Percentiles rank a stretch among this genome's conserved stretches.
Evolutionary conservation across 2,797 vertebrate species (phyloP).

Genomic region (Cynodonichthys magdalenae): DNA sequence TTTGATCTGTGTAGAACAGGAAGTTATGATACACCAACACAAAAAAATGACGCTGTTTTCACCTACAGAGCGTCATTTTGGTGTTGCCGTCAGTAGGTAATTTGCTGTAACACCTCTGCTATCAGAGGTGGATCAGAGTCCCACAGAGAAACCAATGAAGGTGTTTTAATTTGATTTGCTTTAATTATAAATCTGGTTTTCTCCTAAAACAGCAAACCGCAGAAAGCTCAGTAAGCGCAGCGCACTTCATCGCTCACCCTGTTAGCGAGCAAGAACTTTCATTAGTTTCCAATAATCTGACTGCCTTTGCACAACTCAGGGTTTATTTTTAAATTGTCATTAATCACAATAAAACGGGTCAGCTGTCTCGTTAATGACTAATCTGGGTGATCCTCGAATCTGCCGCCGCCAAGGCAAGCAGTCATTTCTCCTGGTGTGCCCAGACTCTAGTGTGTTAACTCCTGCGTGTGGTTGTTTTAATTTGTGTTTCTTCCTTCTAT

Average conservation of each 20-base stretch:
- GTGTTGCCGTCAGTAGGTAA: conserved; percentile 44
- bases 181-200: conserved; percentile 23
- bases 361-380: conserved; percentile 7
- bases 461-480: conserved; percentile 98
- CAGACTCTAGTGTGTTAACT: conserved; percentile 81
- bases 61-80: conserved; percentile 37
- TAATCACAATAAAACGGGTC: conserved; percentile 34
- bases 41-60: conserved; percentile 59
- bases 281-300: conserved; percentile 19
- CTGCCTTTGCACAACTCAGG: neutral
- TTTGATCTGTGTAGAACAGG: conserved; percentile 17
- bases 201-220: neutral
- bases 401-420: conserved; percentile 53
- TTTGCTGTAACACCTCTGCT: conserved; percentile 53
- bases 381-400: conserved; percentile 43
- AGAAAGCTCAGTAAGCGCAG: neutral
- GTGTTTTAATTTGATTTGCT: conserved; percentile 31
- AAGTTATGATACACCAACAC: conserved; percentile 50
- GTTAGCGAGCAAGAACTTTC: conserved; percentile 13
- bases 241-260: conserved; percentile 6
- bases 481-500: conserved; percentile 99
- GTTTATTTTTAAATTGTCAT: conserved; percentile 13
- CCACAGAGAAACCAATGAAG: conserved; percentile 10
- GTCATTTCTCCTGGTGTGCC: conserved; percentile 93
- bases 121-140: conserved; percentile 36